These are phyloP conservation scores for Arnoldichthys spilopterus DNA, from an alignment of 2,797 vertebrate genomes.

Conservation along the genomic window DNA sequence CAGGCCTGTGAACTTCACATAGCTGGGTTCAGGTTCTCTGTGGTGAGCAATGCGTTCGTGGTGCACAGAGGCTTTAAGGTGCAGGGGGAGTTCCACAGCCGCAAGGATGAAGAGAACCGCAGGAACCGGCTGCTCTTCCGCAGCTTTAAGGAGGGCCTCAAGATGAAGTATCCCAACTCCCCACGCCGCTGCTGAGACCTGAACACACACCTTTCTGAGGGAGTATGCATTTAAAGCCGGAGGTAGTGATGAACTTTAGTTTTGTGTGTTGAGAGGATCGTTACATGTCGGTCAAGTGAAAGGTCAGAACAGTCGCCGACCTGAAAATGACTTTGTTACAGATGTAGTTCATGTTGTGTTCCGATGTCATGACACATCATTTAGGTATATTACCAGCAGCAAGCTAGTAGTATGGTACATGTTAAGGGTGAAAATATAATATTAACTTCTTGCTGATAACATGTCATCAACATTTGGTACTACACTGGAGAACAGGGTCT, in stretches of 20 bases:
- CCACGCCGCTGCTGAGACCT: slow-evolving; percentile 80
- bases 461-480: background rate
- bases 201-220: background rate
- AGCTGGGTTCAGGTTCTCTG: slow-evolving; percentile 85
- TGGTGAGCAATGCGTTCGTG: slow-evolving; percentile 88
- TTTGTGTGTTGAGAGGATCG: background rate
- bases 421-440: background rate
- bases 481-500: slow-evolving; percentile 40
- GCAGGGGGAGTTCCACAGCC: slow-evolving; percentile 85
- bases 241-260: background rate
- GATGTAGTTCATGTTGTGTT: background rate
- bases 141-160: slow-evolving; percentile 90
- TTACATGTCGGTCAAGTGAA: background rate
- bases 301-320: background rate
- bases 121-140: slow-evolving; percentile 88
- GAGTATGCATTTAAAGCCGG: background rate
- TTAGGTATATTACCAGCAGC: background rate
- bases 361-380: background rate
- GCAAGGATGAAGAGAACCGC: slow-evolving; percentile 89
- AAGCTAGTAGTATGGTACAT: background rate
- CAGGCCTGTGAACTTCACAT: slow-evolving; percentile 91
- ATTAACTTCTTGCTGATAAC: slow-evolving; percentile 3
- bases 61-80: slow-evolving; percentile 90
- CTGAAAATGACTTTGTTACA: background rate
- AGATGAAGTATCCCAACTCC: slow-evolving; percentile 86